A percentile compares a stretch with the other conserved stretches of the same genome.
Conservation (phyloP, 2,797 vertebrate genomes). For the Liasis olivaceus region DNA sequence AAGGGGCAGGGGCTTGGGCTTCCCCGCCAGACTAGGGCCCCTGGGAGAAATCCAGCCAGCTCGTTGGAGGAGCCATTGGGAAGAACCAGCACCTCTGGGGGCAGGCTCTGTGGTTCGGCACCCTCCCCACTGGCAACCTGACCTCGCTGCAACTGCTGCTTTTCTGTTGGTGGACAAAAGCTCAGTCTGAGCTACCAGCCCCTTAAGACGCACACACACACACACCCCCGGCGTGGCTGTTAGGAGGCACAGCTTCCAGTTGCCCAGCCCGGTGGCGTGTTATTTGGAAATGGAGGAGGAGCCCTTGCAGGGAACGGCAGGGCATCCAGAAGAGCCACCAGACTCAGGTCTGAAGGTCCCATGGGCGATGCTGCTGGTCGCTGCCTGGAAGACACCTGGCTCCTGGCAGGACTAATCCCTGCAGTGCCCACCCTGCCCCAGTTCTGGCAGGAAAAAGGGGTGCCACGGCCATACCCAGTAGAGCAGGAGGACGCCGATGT, state of each 20-base stretch:
- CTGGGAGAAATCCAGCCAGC: background rate
- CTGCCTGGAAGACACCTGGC: background rate
- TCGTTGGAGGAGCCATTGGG: background rate
- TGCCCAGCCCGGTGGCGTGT: background rate
- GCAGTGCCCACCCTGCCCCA: fast-evolving
- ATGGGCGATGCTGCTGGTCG: too few species aligned
- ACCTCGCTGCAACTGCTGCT: background rate
- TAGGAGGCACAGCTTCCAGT: background rate
- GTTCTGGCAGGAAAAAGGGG: background rate
- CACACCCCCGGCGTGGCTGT: background rate
- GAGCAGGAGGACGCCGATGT: constrained; percentile 78
- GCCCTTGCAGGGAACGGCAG: too few species aligned
- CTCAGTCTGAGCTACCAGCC: background rate
- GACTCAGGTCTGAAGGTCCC: background rate
- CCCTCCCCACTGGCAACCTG: background rate
- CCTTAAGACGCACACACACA: background rate
- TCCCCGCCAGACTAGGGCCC: background rate
- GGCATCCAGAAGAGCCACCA: background rate
- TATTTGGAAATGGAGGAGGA: background rate
- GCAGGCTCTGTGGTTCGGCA: background rate
- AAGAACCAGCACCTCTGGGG: background rate
- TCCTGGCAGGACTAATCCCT: background rate
- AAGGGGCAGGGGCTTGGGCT: background rate
- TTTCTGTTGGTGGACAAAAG: too few species aligned
- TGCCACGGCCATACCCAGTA: constrained; percentile 75